phyloP scores from a whole-genome alignment of 2,888 invertebrate species.

The Nomada ruficornis region DNA sequence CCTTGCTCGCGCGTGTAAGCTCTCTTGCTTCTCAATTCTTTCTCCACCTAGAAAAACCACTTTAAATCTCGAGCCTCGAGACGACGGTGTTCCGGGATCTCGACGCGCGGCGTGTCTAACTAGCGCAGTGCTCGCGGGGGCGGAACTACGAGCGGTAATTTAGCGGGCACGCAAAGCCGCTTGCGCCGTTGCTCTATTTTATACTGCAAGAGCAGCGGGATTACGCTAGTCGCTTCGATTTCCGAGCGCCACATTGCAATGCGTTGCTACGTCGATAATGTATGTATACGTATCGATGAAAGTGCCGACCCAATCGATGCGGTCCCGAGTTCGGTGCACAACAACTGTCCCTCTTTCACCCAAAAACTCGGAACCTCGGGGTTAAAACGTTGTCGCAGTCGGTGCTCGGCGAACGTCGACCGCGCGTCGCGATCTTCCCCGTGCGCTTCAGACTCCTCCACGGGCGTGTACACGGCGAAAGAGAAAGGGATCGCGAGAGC shows the following conservation, averaged over 20 bases:
- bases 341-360: slow-evolving; percentile 72
- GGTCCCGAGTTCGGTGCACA: slow-evolving; percentile 71
- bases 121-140: slow-evolving; percentile 27
- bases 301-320: slow-evolving; percentile 53
- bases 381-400: slow-evolving; percentile 64
- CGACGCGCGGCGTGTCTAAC: not conserved
- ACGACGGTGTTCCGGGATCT: slow-evolving; percentile 41
- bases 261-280: no score
- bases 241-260: not conserved
- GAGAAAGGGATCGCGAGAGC: not conserved
- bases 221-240: slow-evolving; percentile 12
- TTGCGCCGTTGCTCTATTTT: slow-evolving; percentile 12
- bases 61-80: no score
- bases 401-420: slow-evolving; percentile 45
- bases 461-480: not conserved
- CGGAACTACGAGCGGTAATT: slow-evolving; percentile 28
- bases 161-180: slow-evolving; percentile 23
- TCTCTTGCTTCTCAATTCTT: no score
- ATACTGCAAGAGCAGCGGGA: slow-evolving; percentile 4
- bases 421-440: not conserved
- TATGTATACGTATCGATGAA: slow-evolving; percentile 35
- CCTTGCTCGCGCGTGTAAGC: no score
- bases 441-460: not conserved
- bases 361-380: slow-evolving; percentile 71
- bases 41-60: no score